Base-by-base conservation (phyloP, 2,797 vertebrate genomes). In the Clarias laeviceps region DNA sequence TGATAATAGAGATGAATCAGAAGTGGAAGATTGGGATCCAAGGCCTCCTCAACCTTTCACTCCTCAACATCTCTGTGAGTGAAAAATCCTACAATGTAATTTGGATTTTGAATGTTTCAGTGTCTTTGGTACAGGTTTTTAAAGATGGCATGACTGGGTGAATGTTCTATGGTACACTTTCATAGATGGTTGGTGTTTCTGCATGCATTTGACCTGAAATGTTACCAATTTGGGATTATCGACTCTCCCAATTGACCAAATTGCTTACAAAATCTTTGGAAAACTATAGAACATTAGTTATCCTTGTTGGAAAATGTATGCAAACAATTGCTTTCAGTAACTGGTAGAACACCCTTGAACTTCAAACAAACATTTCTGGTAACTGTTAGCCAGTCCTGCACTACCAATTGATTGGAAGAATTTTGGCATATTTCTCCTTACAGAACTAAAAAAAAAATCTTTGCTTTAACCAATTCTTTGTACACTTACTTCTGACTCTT, bases 21-120 rank as follows among this genome's bases (percentile, higher is more conserved):
- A 99, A 82, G 90, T 98, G 90, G 98, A 98, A 1, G 97, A 99
- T 78, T 99, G 98, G 98, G 97, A 98, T 74, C 96, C 96, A 18
- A 95, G 94, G 77, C 96, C 95, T 0, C 96, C 94, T 70, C 95
- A 95, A 61, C 95, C 96, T 0, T 99, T 99, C 82, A 97, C 97
- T 91, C 98, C 98, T 8, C 97, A 97, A 54, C 96, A 94, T 91
- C 94, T 99, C 50, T 99, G 98, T 99, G 93, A 97, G 97, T 93
- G 12, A 59, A 15, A 1, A 73, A 73, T 40, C 22, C 15, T 3
- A 34, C 17, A 37, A 59, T 34, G 56, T 59, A 24, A 24, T 59
- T 24, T 37, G n/a, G 57, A 32, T 17, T 78, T 14, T 34, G 29
- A 12, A 59, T 2, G 8, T 22, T 22, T 77, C 32, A 20, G 37